Evolutionary conservation across 23 tunicate genomes (phyloP).

Genomic region (Trididemnum nubilum): DNA sequence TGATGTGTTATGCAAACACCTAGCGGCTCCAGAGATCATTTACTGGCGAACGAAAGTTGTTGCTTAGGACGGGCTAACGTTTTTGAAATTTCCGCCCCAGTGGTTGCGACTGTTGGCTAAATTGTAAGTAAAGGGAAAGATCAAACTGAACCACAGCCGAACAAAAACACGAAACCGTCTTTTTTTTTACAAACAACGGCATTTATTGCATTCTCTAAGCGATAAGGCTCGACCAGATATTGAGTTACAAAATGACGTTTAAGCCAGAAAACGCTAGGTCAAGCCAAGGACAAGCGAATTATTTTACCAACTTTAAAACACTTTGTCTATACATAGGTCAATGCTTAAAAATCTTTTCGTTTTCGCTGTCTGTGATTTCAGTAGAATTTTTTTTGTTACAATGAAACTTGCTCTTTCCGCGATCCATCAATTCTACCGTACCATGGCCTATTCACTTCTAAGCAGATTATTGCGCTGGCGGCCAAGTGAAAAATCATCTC

Average conservation of each 20-base stretch:
- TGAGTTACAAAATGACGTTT: constrained; percentile 21
- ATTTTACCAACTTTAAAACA: constrained; percentile 32
- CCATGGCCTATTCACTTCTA: background rate
- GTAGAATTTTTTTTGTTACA: background rate
- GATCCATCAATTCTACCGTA: background rate
- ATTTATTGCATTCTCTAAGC: constrained; percentile 5
- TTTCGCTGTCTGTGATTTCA: background rate
- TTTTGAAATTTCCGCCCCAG: constrained; percentile 43
- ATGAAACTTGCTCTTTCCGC: background rate
- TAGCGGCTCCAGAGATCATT: background rate
- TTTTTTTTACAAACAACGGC: background rate
- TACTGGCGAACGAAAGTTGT: constrained; percentile 31
- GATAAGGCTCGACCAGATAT: background rate
- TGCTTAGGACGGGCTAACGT: background rate
- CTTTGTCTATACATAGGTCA: constrained; percentile 1
- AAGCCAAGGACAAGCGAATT: constrained; percentile 18
- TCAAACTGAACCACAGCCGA: constrained; percentile 21
- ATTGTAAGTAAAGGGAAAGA: constrained; percentile 34
- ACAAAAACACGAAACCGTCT: constrained; percentile 10
- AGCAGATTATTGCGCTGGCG: too few species aligned
- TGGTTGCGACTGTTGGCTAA: constrained; percentile 47
- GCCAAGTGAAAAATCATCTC: too few species aligned
- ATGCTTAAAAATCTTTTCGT: constrained; percentile 2
- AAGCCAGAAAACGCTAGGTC: constrained; percentile 37
- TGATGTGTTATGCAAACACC: constrained; percentile 6